phyloP scores from a whole-genome alignment of 2,888 invertebrate species.

The Dasypogon diadema region DNA sequence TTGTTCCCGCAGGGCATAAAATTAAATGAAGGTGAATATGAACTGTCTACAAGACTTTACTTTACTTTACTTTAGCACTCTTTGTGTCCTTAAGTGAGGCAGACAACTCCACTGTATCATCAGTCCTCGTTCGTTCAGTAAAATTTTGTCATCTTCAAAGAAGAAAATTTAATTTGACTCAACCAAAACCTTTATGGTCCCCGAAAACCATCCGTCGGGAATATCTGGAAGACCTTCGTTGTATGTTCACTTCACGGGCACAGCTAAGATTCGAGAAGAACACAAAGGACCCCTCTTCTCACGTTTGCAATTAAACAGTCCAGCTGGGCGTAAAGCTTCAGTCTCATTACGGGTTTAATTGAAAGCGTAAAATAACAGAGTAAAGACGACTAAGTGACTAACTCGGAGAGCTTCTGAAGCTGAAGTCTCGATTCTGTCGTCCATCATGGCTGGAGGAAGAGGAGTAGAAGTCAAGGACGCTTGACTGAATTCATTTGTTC shows the following conservation, averaged over 20 bases:
- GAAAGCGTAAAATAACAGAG: conserved; percentile 40
- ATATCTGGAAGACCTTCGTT: not conserved
- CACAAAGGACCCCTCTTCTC: conserved; percentile 11
- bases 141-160: not conserved
- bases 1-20: too few relatives aligned
- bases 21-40: too few relatives aligned
- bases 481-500: not conserved
- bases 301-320: conserved; percentile 32
- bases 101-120: not conserved
- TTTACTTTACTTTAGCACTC: too few relatives aligned
- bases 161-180: not conserved
- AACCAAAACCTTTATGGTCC: not conserved
- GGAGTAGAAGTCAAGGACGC: not conserved
- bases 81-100: too few relatives aligned
- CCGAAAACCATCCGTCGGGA: not conserved
- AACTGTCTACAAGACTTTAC: too few relatives aligned
- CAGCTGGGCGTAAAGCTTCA: conserved; percentile 27
- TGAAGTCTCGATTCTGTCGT: not conserved
- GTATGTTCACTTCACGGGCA: not conserved
- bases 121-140: not conserved
- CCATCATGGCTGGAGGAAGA: not conserved
- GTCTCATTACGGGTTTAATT: conserved; percentile 28
- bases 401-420: not conserved
- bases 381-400: conserved; percentile 38
- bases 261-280: conserved; percentile 1